Conservation (phyloP, 1,140 invertebrate species). For the Nephila pilipes region DNA sequence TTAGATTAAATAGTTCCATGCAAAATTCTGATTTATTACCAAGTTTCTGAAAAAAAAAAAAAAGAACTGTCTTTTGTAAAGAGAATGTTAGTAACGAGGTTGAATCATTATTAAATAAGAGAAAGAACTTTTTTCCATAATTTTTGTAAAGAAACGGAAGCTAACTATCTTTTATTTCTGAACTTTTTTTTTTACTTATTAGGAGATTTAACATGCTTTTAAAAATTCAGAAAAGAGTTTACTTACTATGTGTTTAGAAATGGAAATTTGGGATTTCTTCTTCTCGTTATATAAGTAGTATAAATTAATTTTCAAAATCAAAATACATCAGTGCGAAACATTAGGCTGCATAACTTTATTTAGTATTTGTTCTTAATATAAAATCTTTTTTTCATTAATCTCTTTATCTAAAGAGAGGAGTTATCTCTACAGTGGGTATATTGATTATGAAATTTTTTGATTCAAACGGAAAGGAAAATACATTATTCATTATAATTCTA, state of each 20-base stretch:
- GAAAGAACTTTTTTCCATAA: not conserved
- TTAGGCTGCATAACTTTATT: not conserved
- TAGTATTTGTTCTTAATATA: not conserved
- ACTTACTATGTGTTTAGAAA: not conserved
- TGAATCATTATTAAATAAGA: slow-evolving; percentile 48
- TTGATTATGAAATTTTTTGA: too few species aligned
- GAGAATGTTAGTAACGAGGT: slow-evolving; percentile 1
- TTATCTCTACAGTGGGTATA: too few species aligned
- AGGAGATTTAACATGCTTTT: not conserved
- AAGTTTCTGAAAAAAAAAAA: not conserved
- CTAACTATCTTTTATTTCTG: not conserved
- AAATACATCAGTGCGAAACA: not conserved
- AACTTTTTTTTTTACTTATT: slow-evolving; percentile 3
- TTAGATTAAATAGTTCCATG: slow-evolving; percentile 12
- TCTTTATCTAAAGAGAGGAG: not conserved
- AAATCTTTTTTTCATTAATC: not conserved
- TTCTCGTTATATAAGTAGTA: not conserved
- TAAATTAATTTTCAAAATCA: not conserved
- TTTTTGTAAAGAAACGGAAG: not conserved
- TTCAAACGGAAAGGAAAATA: too few species aligned
- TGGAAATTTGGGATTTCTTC: not conserved
- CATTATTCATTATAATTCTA: too few species aligned
- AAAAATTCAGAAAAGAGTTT: not conserved
- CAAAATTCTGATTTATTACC: not conserved
- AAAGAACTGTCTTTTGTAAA: slow-evolving; percentile 17